These are phyloP conservation scores for Nemapogon koenigi DNA, from an alignment of 2,888 invertebrate species.

Conservation along the genomic window DNA sequence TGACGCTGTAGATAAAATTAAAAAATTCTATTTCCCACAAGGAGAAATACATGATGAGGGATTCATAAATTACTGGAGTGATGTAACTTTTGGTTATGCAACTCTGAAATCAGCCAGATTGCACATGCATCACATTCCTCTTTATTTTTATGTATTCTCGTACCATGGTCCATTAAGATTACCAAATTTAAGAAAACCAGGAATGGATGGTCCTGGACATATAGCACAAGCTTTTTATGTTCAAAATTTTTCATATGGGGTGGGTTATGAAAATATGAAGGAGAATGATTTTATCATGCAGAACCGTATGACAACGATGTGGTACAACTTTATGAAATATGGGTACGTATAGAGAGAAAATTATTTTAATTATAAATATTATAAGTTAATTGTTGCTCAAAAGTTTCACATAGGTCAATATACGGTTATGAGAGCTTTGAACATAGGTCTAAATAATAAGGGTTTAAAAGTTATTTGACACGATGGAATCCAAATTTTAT, in stretches of 20 bases:
- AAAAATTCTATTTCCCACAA: conserved; percentile 1
- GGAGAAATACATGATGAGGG: background rate
- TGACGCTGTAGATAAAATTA: background rate
- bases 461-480: no score
- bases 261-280: conserved; percentile 1
- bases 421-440: no score
- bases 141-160: conserved; percentile 5
- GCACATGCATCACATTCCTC: background rate
- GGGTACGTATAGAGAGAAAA: no score
- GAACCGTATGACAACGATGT: conserved; percentile 3
- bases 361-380: no score
- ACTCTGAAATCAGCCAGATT: conserved; percentile 1
- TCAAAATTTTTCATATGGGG: conserved; percentile 4
- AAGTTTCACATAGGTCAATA: no score
- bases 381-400: no score
- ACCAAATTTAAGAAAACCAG: background rate
- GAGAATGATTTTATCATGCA: conserved; percentile 4
- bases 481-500: no score
- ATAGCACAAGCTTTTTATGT: conserved; percentile 2
- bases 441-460: no score
- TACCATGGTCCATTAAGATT: background rate
- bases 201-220: background rate
- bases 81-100: background rate
- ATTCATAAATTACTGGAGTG: conserved; percentile 3
- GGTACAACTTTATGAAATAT: conserved; percentile 5